These are phyloP conservation scores for Caenorhabditis inopinata DNA, from an alignment of 1,140 invertebrate genomes.

Conservation along the genomic window DNA sequence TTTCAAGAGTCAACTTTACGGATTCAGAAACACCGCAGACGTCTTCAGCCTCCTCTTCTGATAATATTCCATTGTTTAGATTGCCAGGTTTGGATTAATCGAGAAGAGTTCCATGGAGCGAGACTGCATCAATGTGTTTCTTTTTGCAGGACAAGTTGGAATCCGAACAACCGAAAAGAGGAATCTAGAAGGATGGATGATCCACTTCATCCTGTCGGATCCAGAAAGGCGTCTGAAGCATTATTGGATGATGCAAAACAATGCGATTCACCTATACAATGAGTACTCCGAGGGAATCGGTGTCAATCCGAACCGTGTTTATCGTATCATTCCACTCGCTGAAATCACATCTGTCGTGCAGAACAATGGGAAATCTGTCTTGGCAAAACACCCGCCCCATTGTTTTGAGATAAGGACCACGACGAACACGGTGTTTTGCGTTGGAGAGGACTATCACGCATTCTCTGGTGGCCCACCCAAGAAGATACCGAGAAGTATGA, in stretches of 20 bases:
- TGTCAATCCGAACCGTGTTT: conserved; percentile 63
- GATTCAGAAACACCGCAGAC: conserved; percentile 37
- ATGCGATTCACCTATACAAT: conserved; percentile 62
- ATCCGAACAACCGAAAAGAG: conserved; percentile 50
- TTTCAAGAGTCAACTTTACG: conserved; percentile 55
- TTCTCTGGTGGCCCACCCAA: conserved; percentile 48
- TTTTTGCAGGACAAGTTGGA: conserved; percentile 56
- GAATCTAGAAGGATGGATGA: conserved; percentile 64
- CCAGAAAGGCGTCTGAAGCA: conserved; percentile 59
- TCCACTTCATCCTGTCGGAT: conserved; percentile 58
- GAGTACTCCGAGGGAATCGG: conserved; percentile 63
- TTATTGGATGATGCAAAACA: conserved; percentile 62
- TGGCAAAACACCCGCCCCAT: conserved; percentile 59
- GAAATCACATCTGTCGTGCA: conserved; percentile 61
- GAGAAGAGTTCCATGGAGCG: background rate
- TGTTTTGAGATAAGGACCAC: conserved; percentile 64
- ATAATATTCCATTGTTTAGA: conserved; percentile 41
- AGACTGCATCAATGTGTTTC: background rate
- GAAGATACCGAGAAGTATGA: conserved; percentile 56
- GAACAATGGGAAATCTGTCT: conserved; percentile 57
- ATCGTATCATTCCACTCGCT: conserved; percentile 57
- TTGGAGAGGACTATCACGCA: conserved; percentile 62
- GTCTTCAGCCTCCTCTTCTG: background rate
- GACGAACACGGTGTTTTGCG: conserved; percentile 56
- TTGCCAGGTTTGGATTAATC: conserved; percentile 26